Evolutionary conservation across 2,113 vertebrate genomes (phyloP).

Genomic region (Larimichthys crocea): DNA sequence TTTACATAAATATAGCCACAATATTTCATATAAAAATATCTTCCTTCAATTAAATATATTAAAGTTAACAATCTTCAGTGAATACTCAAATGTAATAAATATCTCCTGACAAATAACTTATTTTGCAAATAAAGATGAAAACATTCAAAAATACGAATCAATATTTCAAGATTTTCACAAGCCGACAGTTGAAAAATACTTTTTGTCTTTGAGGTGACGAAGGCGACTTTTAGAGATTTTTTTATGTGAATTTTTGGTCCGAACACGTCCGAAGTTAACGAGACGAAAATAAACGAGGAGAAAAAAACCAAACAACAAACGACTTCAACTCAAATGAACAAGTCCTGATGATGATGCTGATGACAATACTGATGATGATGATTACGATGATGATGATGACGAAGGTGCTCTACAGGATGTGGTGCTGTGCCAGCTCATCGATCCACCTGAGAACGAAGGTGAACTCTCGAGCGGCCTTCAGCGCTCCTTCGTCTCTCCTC

Average conservation of each 20-base stretch:
- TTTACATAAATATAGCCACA: constrained; percentile 40
- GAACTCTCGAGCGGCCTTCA: constrained; percentile 71
- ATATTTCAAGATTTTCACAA: neutral
- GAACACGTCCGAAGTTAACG: too few species aligned
- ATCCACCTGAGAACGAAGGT: constrained; percentile 71
- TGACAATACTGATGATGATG: neutral
- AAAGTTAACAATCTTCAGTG: constrained; percentile 6
- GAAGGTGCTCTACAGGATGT: constrained; percentile 8
- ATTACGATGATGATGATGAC: neutral
- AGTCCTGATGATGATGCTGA: neutral
- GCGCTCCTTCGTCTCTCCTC: constrained; percentile 11
- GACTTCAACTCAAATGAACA: neutral
- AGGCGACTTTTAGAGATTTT: too few species aligned
- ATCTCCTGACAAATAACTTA: constrained; percentile 44
- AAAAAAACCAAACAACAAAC: neutral
- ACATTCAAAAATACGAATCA: neutral
- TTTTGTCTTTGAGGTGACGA: too few species aligned
- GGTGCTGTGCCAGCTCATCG: constrained; percentile 50
- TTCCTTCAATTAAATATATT: constrained; percentile 36
- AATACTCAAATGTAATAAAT: constrained; percentile 52
- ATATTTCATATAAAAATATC: constrained; percentile 35
- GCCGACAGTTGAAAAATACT: neutral
- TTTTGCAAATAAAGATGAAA: constrained; percentile 26
- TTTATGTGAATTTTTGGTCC: too few species aligned
- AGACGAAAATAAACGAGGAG: neutral